Conservation (phyloP, 2,888 invertebrate genomes). For the Lasiommata megera region DNA sequence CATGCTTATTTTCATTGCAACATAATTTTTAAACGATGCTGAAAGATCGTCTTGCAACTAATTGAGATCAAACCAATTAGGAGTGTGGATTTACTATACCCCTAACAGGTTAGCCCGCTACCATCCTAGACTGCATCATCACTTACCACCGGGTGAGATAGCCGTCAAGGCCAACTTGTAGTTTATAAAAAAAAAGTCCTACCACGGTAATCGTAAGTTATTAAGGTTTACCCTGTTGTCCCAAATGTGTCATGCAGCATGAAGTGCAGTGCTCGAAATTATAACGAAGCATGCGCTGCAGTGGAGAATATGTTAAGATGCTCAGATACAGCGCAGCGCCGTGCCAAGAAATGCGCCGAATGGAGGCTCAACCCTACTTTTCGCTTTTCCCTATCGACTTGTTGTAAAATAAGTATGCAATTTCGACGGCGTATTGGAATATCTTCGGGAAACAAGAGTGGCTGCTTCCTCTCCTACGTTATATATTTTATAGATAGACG, state of each 20-base stretch:
- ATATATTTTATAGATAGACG: not conserved
- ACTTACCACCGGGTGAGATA: no score
- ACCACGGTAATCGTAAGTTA: no score
- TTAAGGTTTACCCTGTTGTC: not conserved
- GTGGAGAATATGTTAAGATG: conserved; percentile 15
- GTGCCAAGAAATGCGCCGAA: conserved; percentile 9
- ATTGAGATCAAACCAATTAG: no score
- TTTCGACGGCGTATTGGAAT: conserved; percentile 2
- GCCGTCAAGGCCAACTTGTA: no score
- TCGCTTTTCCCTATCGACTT: conserved; percentile 8
- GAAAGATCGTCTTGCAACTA: no score
- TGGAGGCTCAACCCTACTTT: not conserved
- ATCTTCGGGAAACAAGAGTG: conserved; percentile 4
- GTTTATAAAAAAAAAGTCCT: no score
- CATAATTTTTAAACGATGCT: no score
- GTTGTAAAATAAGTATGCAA: conserved; percentile 10
- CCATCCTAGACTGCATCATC: no score
- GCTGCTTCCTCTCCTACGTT: not conserved
- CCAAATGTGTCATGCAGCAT: not conserved
- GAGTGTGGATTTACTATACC: no score
- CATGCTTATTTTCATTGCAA: no score
- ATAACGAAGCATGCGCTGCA: conserved; percentile 10
- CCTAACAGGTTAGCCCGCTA: no score
- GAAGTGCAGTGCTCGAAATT: not conserved
- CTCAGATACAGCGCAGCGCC: not conserved